A percentile compares a stretch with the other conserved stretches of the same genome.
phyloP scores from a whole-genome alignment of 2,797 vertebrate genomes.

The Galagoides demidoff region DNA sequence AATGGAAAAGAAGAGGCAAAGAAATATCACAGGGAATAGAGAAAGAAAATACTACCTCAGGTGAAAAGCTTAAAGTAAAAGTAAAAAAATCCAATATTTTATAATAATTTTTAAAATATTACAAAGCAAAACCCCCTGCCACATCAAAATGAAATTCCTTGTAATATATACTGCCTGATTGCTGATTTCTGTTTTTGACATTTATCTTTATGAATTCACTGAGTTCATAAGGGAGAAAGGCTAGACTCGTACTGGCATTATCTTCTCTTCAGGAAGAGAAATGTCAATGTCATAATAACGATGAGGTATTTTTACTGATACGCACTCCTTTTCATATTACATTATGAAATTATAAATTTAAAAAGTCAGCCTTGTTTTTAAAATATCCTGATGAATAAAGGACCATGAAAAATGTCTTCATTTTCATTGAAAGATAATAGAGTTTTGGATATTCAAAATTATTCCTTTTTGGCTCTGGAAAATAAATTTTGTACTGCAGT shows the following conservation, averaged over 20 bases:
- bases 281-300: conserved; percentile 71
- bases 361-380: background rate
- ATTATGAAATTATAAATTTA: conserved; percentile 54
- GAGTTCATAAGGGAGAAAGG: conserved; percentile 69
- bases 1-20: background rate
- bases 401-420: background rate
- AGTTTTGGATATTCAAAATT: background rate
- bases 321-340: conserved; percentile 60
- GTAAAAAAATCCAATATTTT: conserved; percentile 17
- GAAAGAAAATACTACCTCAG: background rate
- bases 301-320: conserved; percentile 39
- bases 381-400: conserved; percentile 57
- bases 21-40: background rate
- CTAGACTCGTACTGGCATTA: conserved; percentile 64
- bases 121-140: conserved; percentile 26
- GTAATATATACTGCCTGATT: conserved; percentile 44
- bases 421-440: conserved; percentile 50
- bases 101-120: conserved; percentile 68
- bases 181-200: conserved; percentile 71
- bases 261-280: conserved; percentile 73
- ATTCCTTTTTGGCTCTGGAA: conserved; percentile 58
- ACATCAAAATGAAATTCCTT: conserved; percentile 66
- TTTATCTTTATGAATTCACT: conserved; percentile 80
- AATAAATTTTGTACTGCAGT: conserved; percentile 24
- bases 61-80: conserved; percentile 45